These are phyloP conservation scores for Hyalella azteca DNA, from an alignment of 2,888 invertebrate species.

Conservation along the genomic window DNA sequence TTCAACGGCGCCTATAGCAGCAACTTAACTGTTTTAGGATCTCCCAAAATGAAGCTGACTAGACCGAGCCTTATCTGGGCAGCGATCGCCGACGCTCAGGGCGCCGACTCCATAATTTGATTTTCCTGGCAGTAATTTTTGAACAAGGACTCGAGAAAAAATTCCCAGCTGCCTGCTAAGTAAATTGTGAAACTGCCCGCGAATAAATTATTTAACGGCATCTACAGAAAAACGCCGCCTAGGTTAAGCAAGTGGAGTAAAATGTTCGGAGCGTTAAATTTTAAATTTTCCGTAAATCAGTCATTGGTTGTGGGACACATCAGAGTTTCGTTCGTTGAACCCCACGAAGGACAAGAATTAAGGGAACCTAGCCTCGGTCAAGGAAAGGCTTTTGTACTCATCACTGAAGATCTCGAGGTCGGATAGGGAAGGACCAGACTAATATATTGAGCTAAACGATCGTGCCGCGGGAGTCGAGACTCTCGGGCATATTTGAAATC, in stretches of 20 bases:
- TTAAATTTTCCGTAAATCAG: no score
- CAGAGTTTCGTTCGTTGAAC: neutral
- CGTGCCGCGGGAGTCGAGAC: slow-evolving; percentile 18
- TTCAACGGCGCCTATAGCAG: slow-evolving; percentile 23
- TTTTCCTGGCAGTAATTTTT: slow-evolving; percentile 1
- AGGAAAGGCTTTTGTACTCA: slow-evolving; percentile 21
- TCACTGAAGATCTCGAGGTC: slow-evolving; percentile 20
- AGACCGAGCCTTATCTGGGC: slow-evolving; percentile 6
- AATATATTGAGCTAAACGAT: slow-evolving; percentile 11
- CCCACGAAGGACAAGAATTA: neutral
- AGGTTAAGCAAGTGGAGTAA: no score
- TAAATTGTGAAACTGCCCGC: neutral
- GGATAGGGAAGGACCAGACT: slow-evolving; percentile 36
- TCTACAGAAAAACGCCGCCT: neutral
- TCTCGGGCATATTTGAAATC: slow-evolving; percentile 2
- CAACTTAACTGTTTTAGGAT: slow-evolving; percentile 35
- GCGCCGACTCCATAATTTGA: slow-evolving; percentile 4
- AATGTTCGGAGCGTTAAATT: no score
- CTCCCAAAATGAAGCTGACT: slow-evolving; percentile 26
- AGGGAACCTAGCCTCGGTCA: neutral
- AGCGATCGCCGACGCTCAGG: slow-evolving; percentile 9
- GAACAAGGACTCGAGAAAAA: neutral
- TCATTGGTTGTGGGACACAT: no score
- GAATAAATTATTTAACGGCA: slow-evolving; percentile 1
- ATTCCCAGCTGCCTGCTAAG: neutral